Base-by-base conservation (phyloP, 1,140 invertebrate genomes). In the Heliothis subflexa region DNA sequence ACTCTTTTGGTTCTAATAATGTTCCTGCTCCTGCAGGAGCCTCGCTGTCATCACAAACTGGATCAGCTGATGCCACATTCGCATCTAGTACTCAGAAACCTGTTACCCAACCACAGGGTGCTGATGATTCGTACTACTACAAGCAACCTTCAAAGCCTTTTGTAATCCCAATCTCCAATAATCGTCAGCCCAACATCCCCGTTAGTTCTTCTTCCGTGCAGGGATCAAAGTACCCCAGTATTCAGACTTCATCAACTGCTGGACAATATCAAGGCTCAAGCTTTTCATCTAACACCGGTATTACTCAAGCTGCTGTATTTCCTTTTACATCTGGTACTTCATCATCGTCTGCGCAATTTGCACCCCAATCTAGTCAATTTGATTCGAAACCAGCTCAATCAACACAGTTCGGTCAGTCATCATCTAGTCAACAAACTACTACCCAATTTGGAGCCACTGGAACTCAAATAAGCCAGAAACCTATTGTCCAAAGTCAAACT, bases 271-370 rank as follows among this genome's bases (percentile, higher is more conserved):
- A 59, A 57, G 74, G 61, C 52, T 78, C 76, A 14, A 77, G 73
- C 14, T 21, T 70, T 18, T 68, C 80, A 9, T 70, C 75, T 12
- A 66, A 78, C 10, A 86, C 75, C 82, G 82, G 81, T 9, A 64
- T 83, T 12, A 86, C 87, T 59, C 86, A 90, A 61, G 82, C 82
- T 61, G 79, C 88, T 3, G 66, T 82, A 21, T 86, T 80, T 50
- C 68, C 62, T 82, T 89, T 81, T 80, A 45, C 72, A 50, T 57
- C 78, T 7, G 52, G 52, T 28, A 9, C 33, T 14, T 57, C 74
- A 10, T 54, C 71, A 54, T 13, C 79, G 12, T 79, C 83, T 49
- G 79, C 81, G 64, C 33, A 40, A 33, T 33, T 33, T 4, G 14
- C 9, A 55, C 18, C 49, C 2, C 68, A 71, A 40, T 71, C 68